Evolutionary conservation across 92 coral and sea anemone species (phyloP).

Genomic region (Zoanthus solanderi): DNA sequence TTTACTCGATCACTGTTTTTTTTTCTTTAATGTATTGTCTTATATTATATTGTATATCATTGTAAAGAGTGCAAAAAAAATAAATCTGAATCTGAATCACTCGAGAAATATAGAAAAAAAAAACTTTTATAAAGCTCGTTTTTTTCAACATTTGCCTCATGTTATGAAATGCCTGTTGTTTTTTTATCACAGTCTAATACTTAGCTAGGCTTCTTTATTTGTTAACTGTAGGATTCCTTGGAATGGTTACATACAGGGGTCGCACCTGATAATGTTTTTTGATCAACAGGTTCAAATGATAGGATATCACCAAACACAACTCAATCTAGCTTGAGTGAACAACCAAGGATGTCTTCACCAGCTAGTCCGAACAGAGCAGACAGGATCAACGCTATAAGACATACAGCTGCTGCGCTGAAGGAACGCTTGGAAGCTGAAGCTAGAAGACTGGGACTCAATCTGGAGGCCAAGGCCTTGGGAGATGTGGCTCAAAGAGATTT

Average conservation of each 20-base stretch:
- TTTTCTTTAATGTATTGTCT: too few relatives aligned
- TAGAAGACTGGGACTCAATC: conserved; percentile 81
- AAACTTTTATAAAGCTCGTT: too few relatives aligned
- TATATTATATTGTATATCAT: too few relatives aligned
- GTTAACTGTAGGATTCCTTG: too few relatives aligned
- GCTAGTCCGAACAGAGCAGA: conserved; percentile 84
- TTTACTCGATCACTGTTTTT: too few relatives aligned
- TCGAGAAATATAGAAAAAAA: too few relatives aligned
- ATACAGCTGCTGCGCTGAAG: conserved; percentile 90
- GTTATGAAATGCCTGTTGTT: too few relatives aligned
- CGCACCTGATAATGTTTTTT: background rate
- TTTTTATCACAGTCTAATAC: too few relatives aligned
- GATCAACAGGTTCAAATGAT: background rate
- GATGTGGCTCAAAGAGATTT: conserved; percentile 43
- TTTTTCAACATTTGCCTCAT: too few relatives aligned
- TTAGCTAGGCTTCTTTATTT: too few relatives aligned
- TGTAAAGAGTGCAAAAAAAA: too few relatives aligned
- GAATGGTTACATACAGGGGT: background rate
- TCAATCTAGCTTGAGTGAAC: background rate
- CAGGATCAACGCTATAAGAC: conserved; percentile 87
- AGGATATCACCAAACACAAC: background rate
- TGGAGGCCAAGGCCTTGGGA: conserved; percentile 55
- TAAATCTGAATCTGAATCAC: too few relatives aligned
- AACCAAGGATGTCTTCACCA: conserved; percentile 25
- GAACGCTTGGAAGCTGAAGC: conserved; percentile 93